Conservation (phyloP, 64 coral and sea anemone genomes). For the Porites australiensis region DNA sequence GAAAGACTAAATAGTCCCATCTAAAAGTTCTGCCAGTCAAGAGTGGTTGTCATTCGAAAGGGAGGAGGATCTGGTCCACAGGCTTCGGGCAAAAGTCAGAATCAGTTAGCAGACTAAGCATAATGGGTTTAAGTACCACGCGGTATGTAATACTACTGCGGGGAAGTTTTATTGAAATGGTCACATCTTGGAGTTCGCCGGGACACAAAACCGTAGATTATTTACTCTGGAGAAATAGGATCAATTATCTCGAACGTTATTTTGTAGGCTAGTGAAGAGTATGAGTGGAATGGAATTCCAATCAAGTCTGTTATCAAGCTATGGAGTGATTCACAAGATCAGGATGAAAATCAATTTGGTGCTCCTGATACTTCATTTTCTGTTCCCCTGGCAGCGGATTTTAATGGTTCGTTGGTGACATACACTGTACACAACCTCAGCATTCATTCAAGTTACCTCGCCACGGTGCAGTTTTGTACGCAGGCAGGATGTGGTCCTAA, state of each 20-base stretch:
- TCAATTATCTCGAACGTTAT: neutral
- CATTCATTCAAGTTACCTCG: neutral
- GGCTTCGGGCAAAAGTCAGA: too few species aligned
- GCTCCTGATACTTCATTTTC: neutral
- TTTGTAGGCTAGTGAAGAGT: neutral
- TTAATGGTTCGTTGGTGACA: constrained; percentile 21
- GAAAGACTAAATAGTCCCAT: neutral
- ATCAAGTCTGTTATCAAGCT: neutral
- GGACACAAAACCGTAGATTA: too few species aligned
- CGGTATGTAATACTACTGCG: too few species aligned
- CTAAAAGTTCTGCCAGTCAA: too few species aligned
- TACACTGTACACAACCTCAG: neutral
- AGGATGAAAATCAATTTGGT: neutral
- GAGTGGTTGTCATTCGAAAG: too few species aligned
- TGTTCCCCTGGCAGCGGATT: constrained; percentile 8
- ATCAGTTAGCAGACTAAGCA: too few species aligned
- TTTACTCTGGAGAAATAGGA: neutral
- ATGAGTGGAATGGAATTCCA: constrained; percentile 10
- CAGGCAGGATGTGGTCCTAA: constrained; percentile 29
- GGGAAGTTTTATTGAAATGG: too few species aligned
- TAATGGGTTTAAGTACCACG: too few species aligned
- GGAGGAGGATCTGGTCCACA: too few species aligned
- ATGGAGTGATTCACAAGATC: neutral
- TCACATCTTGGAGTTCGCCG: too few species aligned
- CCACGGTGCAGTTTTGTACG: constrained; percentile 19